Percentiles rank a stretch among this genome's conserved stretches.
phyloP scores from a whole-genome alignment of 2,797 vertebrate genomes.

The Hyperoplus immaculatus region DNA sequence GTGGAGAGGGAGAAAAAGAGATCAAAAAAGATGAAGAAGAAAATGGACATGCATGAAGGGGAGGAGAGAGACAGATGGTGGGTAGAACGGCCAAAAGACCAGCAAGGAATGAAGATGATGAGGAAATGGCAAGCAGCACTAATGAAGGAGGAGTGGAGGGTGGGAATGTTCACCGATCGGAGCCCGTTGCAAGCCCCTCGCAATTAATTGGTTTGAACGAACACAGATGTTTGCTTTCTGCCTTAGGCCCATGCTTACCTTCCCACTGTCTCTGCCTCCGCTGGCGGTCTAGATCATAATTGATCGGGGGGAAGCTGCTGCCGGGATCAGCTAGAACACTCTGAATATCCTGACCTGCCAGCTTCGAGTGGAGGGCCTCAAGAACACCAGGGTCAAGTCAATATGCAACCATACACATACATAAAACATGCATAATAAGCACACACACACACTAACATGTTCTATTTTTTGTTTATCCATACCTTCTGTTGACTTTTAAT shows the following conservation, averaged over 20 bases:
- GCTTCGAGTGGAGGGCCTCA: conserved; percentile 32
- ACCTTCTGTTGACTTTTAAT: not conserved
- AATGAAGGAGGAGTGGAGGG: conserved; percentile 55
- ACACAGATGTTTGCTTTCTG: conserved; percentile 75
- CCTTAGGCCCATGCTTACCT: conserved; percentile 45
- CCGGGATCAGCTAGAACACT: conserved; percentile 59
- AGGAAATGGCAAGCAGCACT: conserved; percentile 39
- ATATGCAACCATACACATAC: not conserved
- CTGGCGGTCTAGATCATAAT: conserved; percentile 64
- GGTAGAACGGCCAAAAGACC: conserved; percentile 38
- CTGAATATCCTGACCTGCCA: conserved; percentile 50
- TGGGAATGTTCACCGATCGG: conserved; percentile 33
- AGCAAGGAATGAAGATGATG: conserved; percentile 31
- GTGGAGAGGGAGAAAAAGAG: not conserved
- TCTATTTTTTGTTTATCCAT: conserved; percentile 5
- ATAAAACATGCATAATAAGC: not conserved
- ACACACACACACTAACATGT: not conserved
- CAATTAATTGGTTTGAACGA: conserved; percentile 73
- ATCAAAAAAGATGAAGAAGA: conserved; percentile 28
- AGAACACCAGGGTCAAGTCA: conserved; percentile 27
- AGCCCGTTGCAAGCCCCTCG: conserved; percentile 14
- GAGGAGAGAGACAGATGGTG: conserved; percentile 46
- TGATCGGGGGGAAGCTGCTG: conserved; percentile 45
- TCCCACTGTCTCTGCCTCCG: conserved; percentile 35
- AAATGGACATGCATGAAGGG: conserved; percentile 21